Percentiles rank a stretch among this genome's conserved stretches.
These are phyloP conservation scores for Beris morrisii DNA, from an alignment of 2,888 invertebrate genomes.

Conservation along the genomic window DNA sequence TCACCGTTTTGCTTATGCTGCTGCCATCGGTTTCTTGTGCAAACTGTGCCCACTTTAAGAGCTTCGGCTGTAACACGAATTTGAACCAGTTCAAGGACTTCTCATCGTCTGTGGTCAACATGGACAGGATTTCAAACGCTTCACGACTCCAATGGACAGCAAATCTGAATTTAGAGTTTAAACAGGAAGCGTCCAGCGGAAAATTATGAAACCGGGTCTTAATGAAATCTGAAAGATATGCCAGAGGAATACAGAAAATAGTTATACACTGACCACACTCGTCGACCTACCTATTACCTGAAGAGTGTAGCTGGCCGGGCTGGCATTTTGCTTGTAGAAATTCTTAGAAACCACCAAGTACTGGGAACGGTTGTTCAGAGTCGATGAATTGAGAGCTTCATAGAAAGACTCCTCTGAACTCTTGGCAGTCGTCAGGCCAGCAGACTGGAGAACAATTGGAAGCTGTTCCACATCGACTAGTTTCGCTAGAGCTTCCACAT, in stretches of 20 bases:
- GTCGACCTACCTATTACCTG: slow-evolving; percentile 11
- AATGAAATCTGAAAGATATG: slow-evolving; percentile 9
- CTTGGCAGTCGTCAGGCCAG: background rate
- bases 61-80: slow-evolving; percentile 66
- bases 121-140: background rate
- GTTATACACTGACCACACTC: background rate
- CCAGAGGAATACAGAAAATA: background rate
- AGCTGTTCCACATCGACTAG: background rate
- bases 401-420: background rate
- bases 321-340: slow-evolving; percentile 8
- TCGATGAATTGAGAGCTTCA: background rate
- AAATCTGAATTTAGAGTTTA: slow-evolving; percentile 3
- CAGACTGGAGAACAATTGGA: background rate
- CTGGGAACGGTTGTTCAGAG: background rate
- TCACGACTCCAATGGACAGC: background rate
- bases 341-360: slow-evolving; percentile 1
- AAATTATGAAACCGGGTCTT: background rate
- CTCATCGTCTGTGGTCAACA: background rate
- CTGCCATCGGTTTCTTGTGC: slow-evolving; percentile 31
- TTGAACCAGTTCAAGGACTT: slow-evolving; percentile 45
- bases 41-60: slow-evolving; percentile 47
- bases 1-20: slow-evolving; percentile 60
- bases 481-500: background rate
- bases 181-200: background rate
- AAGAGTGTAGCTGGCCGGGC: background rate